Percentiles rank a stretch among this genome's conserved stretches.
These are phyloP conservation scores for Otus scops DNA, from an alignment of 2,797 vertebrate species.

Conservation along the genomic window DNA sequence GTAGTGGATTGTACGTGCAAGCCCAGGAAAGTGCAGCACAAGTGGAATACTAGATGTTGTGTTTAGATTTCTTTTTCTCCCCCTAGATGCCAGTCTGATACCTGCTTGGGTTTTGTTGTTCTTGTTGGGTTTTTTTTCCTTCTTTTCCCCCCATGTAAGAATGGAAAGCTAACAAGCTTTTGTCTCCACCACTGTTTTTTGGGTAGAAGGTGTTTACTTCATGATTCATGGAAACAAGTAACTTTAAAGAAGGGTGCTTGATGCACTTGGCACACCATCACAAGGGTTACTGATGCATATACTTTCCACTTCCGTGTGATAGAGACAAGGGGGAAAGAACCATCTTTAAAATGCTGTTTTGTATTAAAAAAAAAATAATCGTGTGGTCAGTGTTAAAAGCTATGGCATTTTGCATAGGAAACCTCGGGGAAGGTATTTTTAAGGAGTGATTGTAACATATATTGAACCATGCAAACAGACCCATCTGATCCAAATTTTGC, in stretches of 20 bases:
- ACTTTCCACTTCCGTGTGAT: not conserved
- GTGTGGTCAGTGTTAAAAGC: not conserved
- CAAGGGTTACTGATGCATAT: not conserved
- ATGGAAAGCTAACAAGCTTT: not conserved
- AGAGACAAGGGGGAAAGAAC: not conserved
- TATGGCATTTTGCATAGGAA: not conserved
- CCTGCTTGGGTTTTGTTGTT: not conserved
- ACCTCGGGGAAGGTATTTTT: not conserved
- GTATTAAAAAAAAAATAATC: not conserved
- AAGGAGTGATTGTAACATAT: not conserved
- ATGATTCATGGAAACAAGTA: not conserved
- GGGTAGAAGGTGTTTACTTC: not conserved
- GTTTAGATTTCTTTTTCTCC: not conserved
- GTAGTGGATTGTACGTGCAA: rapidly evolving
- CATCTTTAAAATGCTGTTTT: not conserved
- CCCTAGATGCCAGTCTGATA: not conserved
- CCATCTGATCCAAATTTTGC: not conserved
- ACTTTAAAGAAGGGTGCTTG: not conserved
- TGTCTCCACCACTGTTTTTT: not conserved
- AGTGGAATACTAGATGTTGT: not conserved
- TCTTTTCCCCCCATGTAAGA: not conserved
- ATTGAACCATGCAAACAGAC: not conserved
- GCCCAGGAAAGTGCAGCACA: not conserved
- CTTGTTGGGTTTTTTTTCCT: no score
- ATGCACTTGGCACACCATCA: rapidly evolving